These are phyloP conservation scores for Tupiocoris notatus DNA, from an alignment of 2,888 invertebrate species.

Conservation along the genomic window DNA sequence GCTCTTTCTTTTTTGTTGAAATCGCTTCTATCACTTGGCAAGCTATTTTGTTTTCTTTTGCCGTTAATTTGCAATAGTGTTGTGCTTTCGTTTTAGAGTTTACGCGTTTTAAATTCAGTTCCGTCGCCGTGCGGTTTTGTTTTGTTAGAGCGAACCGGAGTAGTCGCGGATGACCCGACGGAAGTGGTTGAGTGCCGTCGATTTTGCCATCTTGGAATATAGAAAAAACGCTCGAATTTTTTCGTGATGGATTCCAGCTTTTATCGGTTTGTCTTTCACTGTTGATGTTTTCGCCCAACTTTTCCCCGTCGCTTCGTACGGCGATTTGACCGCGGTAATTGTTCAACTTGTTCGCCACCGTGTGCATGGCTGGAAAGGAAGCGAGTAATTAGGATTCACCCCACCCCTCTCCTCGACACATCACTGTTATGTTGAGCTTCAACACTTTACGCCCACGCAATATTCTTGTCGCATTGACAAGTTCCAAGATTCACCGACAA, in stretches of 20 bases:
- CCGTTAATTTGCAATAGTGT: not conserved
- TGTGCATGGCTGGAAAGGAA: constrained; percentile 31
- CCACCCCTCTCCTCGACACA: constrained; percentile 26
- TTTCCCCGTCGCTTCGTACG: no score
- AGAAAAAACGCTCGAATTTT: not conserved
- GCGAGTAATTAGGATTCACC: constrained; percentile 40
- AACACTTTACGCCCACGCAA: not conserved
- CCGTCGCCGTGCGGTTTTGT: no score
- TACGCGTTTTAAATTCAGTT: no score
- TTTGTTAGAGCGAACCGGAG: no score
- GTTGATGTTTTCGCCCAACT: not conserved
- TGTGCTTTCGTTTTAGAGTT: no score
- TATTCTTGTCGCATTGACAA: constrained; percentile 3
- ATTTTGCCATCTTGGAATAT: constrained; percentile 30
- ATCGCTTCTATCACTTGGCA: not conserved
- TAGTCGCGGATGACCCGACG: not conserved
- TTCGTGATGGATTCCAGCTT: not conserved
- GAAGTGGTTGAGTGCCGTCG: constrained; percentile 5
- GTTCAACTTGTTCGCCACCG: constrained; percentile 15
- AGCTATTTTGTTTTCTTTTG: not conserved
- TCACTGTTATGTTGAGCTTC: constrained; percentile 30
- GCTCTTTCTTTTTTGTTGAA: not conserved
- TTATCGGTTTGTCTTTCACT: no score
- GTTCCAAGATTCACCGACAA: constrained; percentile 2
- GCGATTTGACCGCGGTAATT: not conserved